These are phyloP conservation scores for Lasioglossum marginatum DNA, from an alignment of 2,888 invertebrate species.

Conservation along the genomic window DNA sequence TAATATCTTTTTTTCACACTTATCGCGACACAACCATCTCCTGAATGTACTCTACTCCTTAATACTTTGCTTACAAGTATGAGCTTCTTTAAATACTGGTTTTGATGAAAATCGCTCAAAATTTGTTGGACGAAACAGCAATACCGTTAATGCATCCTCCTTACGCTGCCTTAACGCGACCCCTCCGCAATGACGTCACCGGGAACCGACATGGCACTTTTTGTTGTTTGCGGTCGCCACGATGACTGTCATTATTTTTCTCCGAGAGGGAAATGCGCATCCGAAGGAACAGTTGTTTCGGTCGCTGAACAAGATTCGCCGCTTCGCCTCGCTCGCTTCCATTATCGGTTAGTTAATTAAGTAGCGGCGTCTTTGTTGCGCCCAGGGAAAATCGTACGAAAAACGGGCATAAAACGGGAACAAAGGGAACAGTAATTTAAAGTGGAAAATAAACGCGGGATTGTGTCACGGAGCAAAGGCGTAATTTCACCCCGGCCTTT, in stretches of 20 bases:
- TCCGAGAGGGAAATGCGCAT: not conserved
- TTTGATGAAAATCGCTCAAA: slow-evolving; percentile 8
- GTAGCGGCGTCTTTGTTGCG: not conserved
- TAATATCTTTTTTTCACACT: too few relatives aligned
- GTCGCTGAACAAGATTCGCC: not conserved
- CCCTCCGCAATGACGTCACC: slow-evolving; percentile 43
- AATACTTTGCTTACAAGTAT: too few relatives aligned
- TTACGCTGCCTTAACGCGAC: slow-evolving; percentile 39
- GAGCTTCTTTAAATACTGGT: too few relatives aligned
- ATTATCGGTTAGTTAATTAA: slow-evolving; percentile 32
- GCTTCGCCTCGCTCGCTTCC: not conserved
- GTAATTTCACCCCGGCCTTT: not conserved
- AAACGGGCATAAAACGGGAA: not conserved
- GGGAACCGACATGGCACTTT: slow-evolving; percentile 3
- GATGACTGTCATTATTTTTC: slow-evolving; percentile 46
- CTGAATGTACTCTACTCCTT: too few relatives aligned
- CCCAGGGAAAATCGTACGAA: not conserved
- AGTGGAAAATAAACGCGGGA: not conserved
- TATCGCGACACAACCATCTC: too few relatives aligned
- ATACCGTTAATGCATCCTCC: slow-evolving; percentile 40
- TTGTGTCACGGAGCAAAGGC: not conserved
- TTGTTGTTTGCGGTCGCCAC: slow-evolving; percentile 42
- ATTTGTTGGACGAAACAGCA: slow-evolving; percentile 53
- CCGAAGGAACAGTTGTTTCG: slow-evolving; percentile 4
- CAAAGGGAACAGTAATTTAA: not conserved